Base-by-base conservation (phyloP, 2,113 vertebrate genomes). In the Syngnathus floridae region DNA sequence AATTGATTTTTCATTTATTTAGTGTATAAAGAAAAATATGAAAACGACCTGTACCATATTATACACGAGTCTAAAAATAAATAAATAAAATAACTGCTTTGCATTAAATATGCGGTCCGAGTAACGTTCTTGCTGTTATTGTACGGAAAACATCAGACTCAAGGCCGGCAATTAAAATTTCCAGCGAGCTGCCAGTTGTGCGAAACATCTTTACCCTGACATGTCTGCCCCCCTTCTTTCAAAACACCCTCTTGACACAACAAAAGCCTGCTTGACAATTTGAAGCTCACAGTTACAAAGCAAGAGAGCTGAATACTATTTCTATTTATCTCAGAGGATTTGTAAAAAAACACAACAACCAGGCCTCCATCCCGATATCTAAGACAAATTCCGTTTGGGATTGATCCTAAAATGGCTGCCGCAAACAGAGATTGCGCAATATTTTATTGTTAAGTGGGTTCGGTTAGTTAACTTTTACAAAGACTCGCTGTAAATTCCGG, bases 251-350 rank as follows among this genome's bases (percentile, higher is more conserved):
- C 12, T n/a, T 8, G 7, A 58, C 7, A 4, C 14, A 58, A 36
- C 56, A 37, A 60, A 31, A 60, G 58, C 58, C 58, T 13, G 10
- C 12, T 49, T 31, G n/a, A 35, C 38, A 65, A 10, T 8, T 31
- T 65, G 46, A 62, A 6, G 41, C 62, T 45, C 43, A 7, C 22
- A 56, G 62, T 65, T 63, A 17, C 55, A 67, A 45, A 59, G 36
- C 17, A 40, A 57, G 22, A 37, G 17, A 35, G 46, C 66, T 8
- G 43, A 62, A 19, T 14, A 31, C 16, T 7, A 36, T 1, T 1
- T 61, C 35, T 6, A 56, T 66, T 73, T 68, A 43, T 56, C 35
- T 52, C 26, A 51, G 8, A 38, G 60, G 1, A 54, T 40, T 26
- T 40, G 1, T 60, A 21, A 45, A 14, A 31, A 37, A 58, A 19